These are phyloP conservation scores for Nematopogon swammerdamellus DNA, from an alignment of 2,888 invertebrate species.

Conservation along the genomic window DNA sequence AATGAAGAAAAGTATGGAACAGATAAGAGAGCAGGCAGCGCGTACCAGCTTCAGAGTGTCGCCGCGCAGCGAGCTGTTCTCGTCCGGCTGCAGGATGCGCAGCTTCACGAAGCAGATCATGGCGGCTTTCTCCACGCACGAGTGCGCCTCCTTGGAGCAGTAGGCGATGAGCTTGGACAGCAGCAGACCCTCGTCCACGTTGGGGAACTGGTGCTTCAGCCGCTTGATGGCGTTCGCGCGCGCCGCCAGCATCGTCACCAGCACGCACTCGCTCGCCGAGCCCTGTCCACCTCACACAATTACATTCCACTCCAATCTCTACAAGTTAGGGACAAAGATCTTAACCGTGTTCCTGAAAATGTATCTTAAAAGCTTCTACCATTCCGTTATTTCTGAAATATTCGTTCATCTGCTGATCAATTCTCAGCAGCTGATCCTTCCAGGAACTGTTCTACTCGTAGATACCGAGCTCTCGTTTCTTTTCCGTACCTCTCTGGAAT, in stretches of 20 bases:
- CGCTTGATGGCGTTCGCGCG: conserved; percentile 84
- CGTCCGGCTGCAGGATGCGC: conserved; percentile 85
- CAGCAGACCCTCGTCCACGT: conserved; percentile 85
- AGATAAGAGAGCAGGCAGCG: conserved; percentile 3
- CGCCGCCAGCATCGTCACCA: conserved; percentile 91
- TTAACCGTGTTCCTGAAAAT: too few relatives aligned
- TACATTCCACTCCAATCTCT: too few relatives aligned
- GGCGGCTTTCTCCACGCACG: conserved; percentile 90
- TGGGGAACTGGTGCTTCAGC: conserved; percentile 80
- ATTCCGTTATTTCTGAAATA: too few relatives aligned
- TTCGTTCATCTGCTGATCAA: too few relatives aligned
- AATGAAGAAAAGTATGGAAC: too few relatives aligned
- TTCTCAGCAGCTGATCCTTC: too few relatives aligned
- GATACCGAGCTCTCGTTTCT: too few relatives aligned
- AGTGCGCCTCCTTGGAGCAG: conserved; percentile 87
- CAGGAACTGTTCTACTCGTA: too few relatives aligned
- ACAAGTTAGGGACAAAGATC: too few relatives aligned
- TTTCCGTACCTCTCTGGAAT: too few relatives aligned
- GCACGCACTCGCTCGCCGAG: conserved; percentile 92
- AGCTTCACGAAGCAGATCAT: conserved; percentile 93
- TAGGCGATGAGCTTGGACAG: conserved; percentile 92
- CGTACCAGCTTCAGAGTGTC: conserved; percentile 73
- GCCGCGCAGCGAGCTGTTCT: conserved; percentile 76
- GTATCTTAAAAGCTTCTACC: too few relatives aligned
- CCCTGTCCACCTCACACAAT: conserved; percentile 55